Base-by-base conservation (phyloP, 92 coral and sea anemone species). In the Parazoanthus swiftii region DNA sequence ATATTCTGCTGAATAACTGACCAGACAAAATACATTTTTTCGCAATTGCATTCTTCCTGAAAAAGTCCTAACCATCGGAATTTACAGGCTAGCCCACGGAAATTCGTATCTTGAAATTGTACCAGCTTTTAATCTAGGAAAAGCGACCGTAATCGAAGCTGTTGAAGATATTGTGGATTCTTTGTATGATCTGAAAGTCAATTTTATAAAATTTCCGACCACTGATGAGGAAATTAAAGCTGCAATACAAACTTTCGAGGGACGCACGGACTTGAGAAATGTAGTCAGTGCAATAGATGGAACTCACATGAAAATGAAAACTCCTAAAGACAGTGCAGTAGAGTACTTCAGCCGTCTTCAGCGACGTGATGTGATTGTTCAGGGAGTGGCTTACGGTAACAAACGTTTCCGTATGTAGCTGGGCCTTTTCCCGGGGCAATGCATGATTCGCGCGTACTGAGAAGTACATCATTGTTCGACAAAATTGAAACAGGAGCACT, bases 261-360 rank as follows among this genome's bases (percentile, higher is more conserved):
- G 43, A 38, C 29, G 81, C 33, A 77, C 86, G 20, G 82, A 86
- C 33, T 81, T 86, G 21, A 81, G 88, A 83, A 85, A 89, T 54
- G 86, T 89, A 33, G 86, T 89, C 20, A 89, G 86, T 48, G 89
- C 89, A 63, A 66, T 90, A 21, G 92, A 90, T 33, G 89, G 92
- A 23, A 33, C 86, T 77, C 86, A 36, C 42, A 39, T 89, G 3
- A 74, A 84, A 59, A 89, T 89, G 44, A 89, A 85, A 65, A 51
- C 89, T 46, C 86, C 91, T 25, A 79, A 13, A 18, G 90, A 80
- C 16, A 87, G 88, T 83, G 85, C 80, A 29, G 80, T 81, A 67
- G 89, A 88, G 56, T 91, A 91, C 74, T 88, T 88, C 33, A 91
- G 93, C 78, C 89, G 89, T 15, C 77, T 51, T 25, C 93, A 91